Evolutionary conservation across 2,888 invertebrate species (phyloP), one percentile per base, ranked within the genome.

Genomic region (Andrena bicolor): DNA sequence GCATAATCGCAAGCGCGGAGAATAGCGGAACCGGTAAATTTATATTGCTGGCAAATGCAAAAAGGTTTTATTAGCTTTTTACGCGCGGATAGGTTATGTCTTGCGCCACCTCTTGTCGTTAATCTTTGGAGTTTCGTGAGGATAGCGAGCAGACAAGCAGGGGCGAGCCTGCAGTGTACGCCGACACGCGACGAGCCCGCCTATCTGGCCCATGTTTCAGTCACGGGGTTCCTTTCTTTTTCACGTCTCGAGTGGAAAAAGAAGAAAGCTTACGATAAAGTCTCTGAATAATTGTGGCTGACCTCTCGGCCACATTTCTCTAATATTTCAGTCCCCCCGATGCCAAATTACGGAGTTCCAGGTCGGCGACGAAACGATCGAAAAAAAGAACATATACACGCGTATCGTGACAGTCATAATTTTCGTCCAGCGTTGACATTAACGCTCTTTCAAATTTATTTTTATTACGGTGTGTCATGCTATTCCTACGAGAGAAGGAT

Each of bases 171-270:
- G 88, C 87, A 86, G 82, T 88, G 83, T 88, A 90, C 88, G 89
- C 90, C 90, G 90, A 91, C 92, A 93, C 92, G 92, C 92, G 91
- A 93, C 90, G 91, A 86, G 87, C 84, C 83, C 83, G 89, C 90
- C 92, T 92, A 92, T 92, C 92, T 92, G 84, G 88, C 88, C 91
- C 92, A 90, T 92, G 92, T 91, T 91, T 92, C 90, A 92, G 90
- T 88, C 85, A 84, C 86, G 85, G 86, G 86, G 89, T 70, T 86
- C 79, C 87, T 89, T 90, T 90, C 89, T 90, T 91, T 90, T 88
- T 86, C 88, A 86, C 88, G 88, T 89, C 90, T 89, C 88, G 82
- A 84, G 80, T 75, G 81, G 82, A 83, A 88, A 88, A 88, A 88
- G 87, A 86, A 74, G 84, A 89, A 89, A 90, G 76, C 89, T 90